Conservation (phyloP, 2,888 invertebrate species). For the Reticulitermes lucifugus region DNA sequence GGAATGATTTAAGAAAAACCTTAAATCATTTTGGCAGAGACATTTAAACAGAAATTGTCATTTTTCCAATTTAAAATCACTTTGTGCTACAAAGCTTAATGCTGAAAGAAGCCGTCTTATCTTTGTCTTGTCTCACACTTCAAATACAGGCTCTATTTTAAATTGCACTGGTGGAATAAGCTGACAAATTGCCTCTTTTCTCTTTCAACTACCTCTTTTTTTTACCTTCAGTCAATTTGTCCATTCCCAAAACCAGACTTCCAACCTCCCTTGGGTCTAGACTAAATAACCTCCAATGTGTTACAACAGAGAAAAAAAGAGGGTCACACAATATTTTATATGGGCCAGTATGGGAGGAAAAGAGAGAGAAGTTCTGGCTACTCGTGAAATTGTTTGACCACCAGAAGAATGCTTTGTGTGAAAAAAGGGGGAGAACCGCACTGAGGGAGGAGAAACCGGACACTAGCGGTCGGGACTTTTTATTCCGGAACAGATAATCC, state of each 20-base stretch:
- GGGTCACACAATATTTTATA: slow-evolving; percentile 41
- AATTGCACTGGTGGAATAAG: not conserved
- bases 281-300: slow-evolving; percentile 37
- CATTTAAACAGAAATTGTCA: too few relatives aligned
- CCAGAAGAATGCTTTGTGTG: slow-evolving; percentile 50
- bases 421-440: slow-evolving; percentile 35
- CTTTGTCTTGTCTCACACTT: too few relatives aligned
- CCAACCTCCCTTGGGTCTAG: not conserved
- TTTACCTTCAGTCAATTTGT: slow-evolving; percentile 38
- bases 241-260: slow-evolving; percentile 30
- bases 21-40: too few relatives aligned
- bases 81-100: too few relatives aligned
- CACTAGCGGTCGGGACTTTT: slow-evolving; percentile 35
- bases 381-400: slow-evolving; percentile 48
- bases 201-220: not conserved
- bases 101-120: too few relatives aligned
- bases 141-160: not conserved
- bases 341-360: slow-evolving; percentile 42
- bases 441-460: slow-evolving; percentile 35
- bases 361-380: slow-evolving; percentile 15
- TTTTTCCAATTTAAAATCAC: too few relatives aligned
- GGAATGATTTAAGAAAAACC: too few relatives aligned
- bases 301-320: slow-evolving; percentile 31
- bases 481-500: slow-evolving; percentile 41
- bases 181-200: slow-evolving; percentile 26